Percentiles rank a stretch among this genome's conserved stretches.
Evolutionary conservation across 2,888 invertebrate species (phyloP).

Genomic region (Dermolepida albohirtum): DNA sequence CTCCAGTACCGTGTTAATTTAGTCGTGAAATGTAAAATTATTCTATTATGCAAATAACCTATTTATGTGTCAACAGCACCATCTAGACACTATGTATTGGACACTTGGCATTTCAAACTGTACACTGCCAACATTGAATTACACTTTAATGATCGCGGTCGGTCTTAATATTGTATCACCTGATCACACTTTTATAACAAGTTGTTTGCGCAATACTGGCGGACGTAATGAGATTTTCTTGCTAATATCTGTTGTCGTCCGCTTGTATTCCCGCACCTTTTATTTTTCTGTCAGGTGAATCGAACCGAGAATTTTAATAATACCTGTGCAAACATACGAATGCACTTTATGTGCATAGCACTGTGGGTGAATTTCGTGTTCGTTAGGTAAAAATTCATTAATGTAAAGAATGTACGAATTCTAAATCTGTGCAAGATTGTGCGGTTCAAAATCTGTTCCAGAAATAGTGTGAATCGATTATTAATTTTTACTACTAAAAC

Average conservation of each 20-base stretch:
- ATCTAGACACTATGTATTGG: too few relatives aligned
- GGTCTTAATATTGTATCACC: slow-evolving; percentile 27
- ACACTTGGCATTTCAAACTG: too few relatives aligned
- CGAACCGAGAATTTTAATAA: slow-evolving; percentile 14
- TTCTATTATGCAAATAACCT: slow-evolving; percentile 11
- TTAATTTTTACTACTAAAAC: too few relatives aligned
- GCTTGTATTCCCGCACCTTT: slow-evolving; percentile 1
- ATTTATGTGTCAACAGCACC: slow-evolving; percentile 4
- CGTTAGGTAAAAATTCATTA: too few relatives aligned
- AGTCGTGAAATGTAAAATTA: slow-evolving; percentile 9
- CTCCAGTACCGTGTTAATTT: slow-evolving; percentile 5
- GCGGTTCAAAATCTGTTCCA: too few relatives aligned
- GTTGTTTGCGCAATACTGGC: slow-evolving; percentile 15
- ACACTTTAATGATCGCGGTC: slow-evolving; percentile 7
- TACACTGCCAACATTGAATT: slow-evolving; percentile 21
- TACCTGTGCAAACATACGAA: slow-evolving; percentile 13
- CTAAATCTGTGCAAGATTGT: too few relatives aligned
- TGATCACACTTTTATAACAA: slow-evolving; percentile 28
- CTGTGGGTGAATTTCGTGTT: too few relatives aligned
- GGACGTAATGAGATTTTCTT: slow-evolving; percentile 24
- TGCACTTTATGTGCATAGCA: slow-evolving; percentile 12
- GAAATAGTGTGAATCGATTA: too few relatives aligned
- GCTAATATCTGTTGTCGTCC: slow-evolving; percentile 15
- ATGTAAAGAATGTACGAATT: too few relatives aligned
- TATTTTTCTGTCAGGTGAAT: slow-evolving; percentile 3